Evolutionary conservation across 2,888 invertebrate genomes (phyloP).

Genomic region (Sericinus montela): DNA sequence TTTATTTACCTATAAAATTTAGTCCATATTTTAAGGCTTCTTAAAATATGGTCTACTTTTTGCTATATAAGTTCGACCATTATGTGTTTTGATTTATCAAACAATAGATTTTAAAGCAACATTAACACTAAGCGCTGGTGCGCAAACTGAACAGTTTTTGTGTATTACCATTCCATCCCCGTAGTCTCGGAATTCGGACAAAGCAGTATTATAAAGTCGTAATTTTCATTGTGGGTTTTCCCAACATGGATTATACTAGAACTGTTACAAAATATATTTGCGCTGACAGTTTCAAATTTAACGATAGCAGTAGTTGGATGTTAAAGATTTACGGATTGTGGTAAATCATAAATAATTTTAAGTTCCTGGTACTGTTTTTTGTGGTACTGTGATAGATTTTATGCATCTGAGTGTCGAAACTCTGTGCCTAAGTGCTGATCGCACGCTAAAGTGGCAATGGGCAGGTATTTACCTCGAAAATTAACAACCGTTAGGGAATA

Average conservation of each 20-base stretch:
- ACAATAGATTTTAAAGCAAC: slow-evolving; percentile 13
- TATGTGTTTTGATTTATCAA: background rate
- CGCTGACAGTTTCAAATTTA: background rate
- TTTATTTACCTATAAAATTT: no score
- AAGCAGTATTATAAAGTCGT: background rate
- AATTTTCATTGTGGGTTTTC: background rate
- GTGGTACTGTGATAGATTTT: background rate
- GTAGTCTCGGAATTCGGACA: slow-evolving; percentile 10
- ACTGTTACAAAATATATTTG: no score
- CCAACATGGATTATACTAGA: background rate
- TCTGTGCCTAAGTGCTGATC: background rate
- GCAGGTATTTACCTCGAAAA: no score
- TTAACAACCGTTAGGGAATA: no score
- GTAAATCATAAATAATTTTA: background rate
- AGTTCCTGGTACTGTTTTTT: slow-evolving; percentile 1
- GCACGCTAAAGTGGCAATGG: no score
- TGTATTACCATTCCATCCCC: slow-evolving; percentile 14
- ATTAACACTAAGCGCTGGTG: slow-evolving; percentile 5
- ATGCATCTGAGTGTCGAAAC: background rate
- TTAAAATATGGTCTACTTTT: no score
- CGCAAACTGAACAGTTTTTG: slow-evolving; percentile 16
- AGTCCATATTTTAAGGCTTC: no score
- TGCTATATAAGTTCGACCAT: no score
- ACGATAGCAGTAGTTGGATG: slow-evolving; percentile 5
- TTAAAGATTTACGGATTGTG: slow-evolving; percentile 4